Base-by-base conservation (phyloP, 2,888 invertebrate genomes). In the Drosophila affinis region DNA sequence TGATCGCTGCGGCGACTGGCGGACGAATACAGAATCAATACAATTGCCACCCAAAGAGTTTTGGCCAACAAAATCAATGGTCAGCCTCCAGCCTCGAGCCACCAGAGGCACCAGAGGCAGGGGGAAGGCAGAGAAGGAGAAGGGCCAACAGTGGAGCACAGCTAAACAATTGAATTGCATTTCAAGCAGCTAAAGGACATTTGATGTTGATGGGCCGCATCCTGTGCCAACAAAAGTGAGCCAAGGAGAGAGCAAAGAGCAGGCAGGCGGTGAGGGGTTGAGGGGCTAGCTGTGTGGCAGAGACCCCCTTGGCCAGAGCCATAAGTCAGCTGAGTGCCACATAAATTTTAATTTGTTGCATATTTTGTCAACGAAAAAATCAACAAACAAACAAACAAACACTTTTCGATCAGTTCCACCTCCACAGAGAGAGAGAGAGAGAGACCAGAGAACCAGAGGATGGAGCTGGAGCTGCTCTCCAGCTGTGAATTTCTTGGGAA, bases 401-500 rank as follows among this genome's bases (percentile, higher is more conserved):
- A 24, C 24, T 24, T 24, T 24, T 24, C 24, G 24, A 24, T 24
- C 24, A 24, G 24, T 5, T 24, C 24, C 24, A 24, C 24, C 5
- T 5, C 24, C 24, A 24, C 12, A 34, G 34, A 10, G 39, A 10
- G 34, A 34, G 14, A 39, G 14, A 14, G 39, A 39, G n/a, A n/a
- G n/a, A n/a, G n/a, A n/a, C n/a, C n/a, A n/a, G n/a, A n/a, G 27
- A 14, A 39, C 39, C 14, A 39, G 39, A 39, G 39, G 14, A n/a
- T n/a, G 14, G 39, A 51, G 24, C 21, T 17, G 4, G 48, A 45
- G 47, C 54, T 24, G 51, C 75, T 45, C 71, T 90, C 90, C 90
- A 90, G 90, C 90, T 90, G 90, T 91, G 90, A 90, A 91, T 90
- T 90, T 90, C 90, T 91, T 84, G 90, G 90, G 90, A 90, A 90